Conservation (phyloP, 2,113 vertebrate species). For the Micromys minutus region DNA sequence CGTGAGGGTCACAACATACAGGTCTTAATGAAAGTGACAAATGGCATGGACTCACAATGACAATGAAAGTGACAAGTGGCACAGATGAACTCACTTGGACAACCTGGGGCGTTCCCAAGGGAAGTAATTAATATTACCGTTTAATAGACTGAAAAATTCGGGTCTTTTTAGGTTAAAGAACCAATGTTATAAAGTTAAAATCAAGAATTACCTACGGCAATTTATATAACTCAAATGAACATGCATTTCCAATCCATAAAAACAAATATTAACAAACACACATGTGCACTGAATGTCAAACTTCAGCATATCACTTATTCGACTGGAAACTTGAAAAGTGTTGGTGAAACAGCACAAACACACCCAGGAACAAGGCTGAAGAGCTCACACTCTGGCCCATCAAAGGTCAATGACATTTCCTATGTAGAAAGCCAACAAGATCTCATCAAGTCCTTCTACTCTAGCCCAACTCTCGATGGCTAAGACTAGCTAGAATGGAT, state of each 20-base stretch:
- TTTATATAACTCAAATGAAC: slow-evolving; percentile 14
- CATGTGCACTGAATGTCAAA: not conserved
- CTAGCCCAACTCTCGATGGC: not conserved
- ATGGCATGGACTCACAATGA: not conserved
- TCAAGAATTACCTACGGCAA: slow-evolving; percentile 6
- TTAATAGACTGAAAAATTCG: slow-evolving; percentile 14
- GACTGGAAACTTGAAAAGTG: slow-evolving; percentile 29
- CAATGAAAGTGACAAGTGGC: not conserved
- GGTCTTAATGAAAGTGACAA: slow-evolving; percentile 40
- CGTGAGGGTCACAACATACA: not conserved
- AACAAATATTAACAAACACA: slow-evolving; percentile 39
- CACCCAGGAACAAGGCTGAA: not conserved
- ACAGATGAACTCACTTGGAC: slow-evolving; percentile 14
- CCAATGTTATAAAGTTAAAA: not conserved
- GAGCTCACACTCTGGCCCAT: not conserved
- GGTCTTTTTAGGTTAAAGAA: not conserved
- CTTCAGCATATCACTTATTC: not conserved
- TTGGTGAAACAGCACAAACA: slow-evolving; percentile 2
- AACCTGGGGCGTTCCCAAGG: slow-evolving; percentile 18
- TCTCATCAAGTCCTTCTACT: not conserved
- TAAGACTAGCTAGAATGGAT: slow-evolving; percentile 4
- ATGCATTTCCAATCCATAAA: not conserved
- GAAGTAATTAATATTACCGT: slow-evolving; percentile 35
- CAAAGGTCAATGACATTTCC: slow-evolving; percentile 16
- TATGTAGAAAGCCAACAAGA: not conserved